phyloP scores from a whole-genome alignment of 2,797 vertebrate genomes.

The Mastacembelus armatus region DNA sequence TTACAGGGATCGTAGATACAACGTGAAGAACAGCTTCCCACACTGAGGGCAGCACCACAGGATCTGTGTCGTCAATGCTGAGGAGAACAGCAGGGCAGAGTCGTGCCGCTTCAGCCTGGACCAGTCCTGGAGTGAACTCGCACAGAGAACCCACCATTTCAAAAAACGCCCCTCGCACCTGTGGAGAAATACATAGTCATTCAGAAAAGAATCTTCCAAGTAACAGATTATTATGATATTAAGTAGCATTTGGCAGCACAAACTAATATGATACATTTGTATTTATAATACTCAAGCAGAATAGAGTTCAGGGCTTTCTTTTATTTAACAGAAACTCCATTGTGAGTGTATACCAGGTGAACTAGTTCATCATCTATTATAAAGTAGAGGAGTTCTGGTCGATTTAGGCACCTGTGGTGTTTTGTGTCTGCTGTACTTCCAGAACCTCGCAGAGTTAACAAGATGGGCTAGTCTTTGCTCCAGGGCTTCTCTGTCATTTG shows the following conservation, averaged over 20 bases:
- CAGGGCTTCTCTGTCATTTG: conserved; percentile 83
- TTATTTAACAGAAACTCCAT: not conserved
- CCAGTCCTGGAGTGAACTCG: conserved; percentile 85
- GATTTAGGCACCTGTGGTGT: conserved; percentile 86
- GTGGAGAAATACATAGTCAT: not conserved
- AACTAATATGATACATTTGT: not conserved
- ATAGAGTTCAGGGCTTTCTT: not conserved
- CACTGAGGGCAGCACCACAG: conserved; percentile 90
- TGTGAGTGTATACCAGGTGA: not conserved
- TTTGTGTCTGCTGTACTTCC: conserved; percentile 95
- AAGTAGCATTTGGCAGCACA: not conserved
- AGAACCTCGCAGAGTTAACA: conserved; percentile 91
- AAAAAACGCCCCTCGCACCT: conserved; percentile 96
- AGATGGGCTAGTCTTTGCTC: conserved; percentile 85
- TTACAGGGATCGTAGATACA: conserved; percentile 88
- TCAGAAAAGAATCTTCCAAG: not conserved
- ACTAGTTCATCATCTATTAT: not conserved
- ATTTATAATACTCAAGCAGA: not conserved
- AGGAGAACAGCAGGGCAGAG: conserved; percentile 91
- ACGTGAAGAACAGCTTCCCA: conserved; percentile 95
- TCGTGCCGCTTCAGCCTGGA: conserved; percentile 88
- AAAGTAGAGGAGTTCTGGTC: not conserved
- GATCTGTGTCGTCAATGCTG: conserved; percentile 93
- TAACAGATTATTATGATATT: not conserved
- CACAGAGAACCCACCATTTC: conserved; percentile 91